These are phyloP conservation scores for Alloplasta piceator DNA, from an alignment of 2,888 invertebrate genomes.

Conservation along the genomic window DNA sequence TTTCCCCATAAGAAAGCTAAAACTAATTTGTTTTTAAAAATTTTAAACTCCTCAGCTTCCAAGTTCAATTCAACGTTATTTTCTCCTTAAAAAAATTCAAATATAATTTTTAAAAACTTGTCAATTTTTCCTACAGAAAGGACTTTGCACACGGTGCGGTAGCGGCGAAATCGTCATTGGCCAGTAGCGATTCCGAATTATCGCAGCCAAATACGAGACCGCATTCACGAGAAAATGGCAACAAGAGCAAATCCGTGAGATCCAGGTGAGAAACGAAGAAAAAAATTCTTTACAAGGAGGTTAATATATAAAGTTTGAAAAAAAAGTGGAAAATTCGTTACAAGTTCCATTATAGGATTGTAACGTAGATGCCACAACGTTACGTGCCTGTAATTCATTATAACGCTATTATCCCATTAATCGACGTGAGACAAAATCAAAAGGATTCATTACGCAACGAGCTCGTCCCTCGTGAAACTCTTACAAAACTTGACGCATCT, in stretches of 20 bases:
- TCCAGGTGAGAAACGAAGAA: conserved; percentile 72
- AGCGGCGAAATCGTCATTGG: conserved; percentile 83
- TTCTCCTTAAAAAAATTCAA: no score
- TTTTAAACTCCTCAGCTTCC: not conserved
- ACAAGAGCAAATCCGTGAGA: conserved; percentile 74
- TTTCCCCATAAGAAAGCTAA: not conserved
- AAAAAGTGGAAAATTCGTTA: no score
- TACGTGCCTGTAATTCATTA: conserved; percentile 12
- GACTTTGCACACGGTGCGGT: conserved; percentile 89
- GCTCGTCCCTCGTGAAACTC: conserved; percentile 25
- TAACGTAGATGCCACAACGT: not conserved
- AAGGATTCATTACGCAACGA: conserved; percentile 22
- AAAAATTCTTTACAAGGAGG: not conserved
- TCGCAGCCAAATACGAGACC: conserved; percentile 83
- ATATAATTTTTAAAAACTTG: conserved; percentile 35
- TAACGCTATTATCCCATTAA: conserved; percentile 14
- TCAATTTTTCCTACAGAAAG: conserved; percentile 72
- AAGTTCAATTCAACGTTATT: not conserved
- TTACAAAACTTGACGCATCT: conserved; percentile 45
- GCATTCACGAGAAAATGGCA: conserved; percentile 78
- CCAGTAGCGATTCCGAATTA: conserved; percentile 85
- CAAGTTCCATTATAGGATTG: not conserved
- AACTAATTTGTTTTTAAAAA: not conserved
- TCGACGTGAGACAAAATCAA: conserved; percentile 23
- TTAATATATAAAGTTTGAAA: not conserved